Base-by-base conservation (phyloP, 2,797 vertebrate genomes). In the Pyrrhura leucotis region DNA sequence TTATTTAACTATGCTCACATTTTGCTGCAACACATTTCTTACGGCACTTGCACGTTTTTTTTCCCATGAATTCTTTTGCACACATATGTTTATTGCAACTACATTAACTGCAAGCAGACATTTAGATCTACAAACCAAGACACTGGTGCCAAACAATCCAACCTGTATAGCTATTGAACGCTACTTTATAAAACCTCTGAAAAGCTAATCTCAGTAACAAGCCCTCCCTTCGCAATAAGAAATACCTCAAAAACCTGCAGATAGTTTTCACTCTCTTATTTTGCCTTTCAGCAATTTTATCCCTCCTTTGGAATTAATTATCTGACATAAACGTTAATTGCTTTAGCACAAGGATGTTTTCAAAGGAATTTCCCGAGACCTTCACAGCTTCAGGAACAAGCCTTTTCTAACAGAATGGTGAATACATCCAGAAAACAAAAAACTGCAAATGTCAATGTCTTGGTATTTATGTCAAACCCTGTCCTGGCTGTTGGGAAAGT, bases 261-360 rank as follows among this genome's bases (percentile, higher is more conserved):
- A 94, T 0, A 0, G 33, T 87, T 95, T 93, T 82, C 44, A 77
- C 44, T 75, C 37, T 35, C 29, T 62, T 87, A 79, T 87, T 90
- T 93, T 85, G 40, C 84, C 75, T 83, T 88, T 85, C 53, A 77
- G 51, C 53, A 67, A 82, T 89, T 95, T 93, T 79, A 90, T 77
- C 63, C 29, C 76, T 94, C 74, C 71, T 63, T 74, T 79, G 88
- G 78, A 95, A 94, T 92, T 85, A 90, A 95, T 88, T 82, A 93
- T 66, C 51, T 51, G 85, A 73, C 45, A 63, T 79, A 95, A 92
- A 76, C 88, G 89, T 74, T 93, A 95, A 94, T 67, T 85, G 71
- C 67, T 95, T 92, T 92, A 96, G 40, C 90, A 89, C 67, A 74
- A 79, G 72, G 33, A 48, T 2, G 0, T 79, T 95, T 82, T 48